phyloP scores from a whole-genome alignment of 37 sponge, comb jelly and placozoan species.

The Beroe ovata region DNA sequence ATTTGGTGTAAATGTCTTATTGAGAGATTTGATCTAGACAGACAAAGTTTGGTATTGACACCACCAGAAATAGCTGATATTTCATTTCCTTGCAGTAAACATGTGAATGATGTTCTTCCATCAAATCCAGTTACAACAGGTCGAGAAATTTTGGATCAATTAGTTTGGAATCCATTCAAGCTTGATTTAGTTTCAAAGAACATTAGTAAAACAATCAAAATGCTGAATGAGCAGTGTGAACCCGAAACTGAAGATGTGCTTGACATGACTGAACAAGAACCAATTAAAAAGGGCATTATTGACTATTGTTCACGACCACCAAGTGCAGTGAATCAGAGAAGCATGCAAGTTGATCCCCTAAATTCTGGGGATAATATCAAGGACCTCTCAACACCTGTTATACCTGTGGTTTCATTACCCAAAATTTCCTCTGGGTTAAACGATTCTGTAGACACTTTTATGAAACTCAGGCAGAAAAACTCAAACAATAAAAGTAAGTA shows the following conservation, averaged over 20 bases:
- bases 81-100: background rate
- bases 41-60: background rate
- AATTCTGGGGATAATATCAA: no score
- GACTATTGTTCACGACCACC: background rate
- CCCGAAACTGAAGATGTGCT: background rate
- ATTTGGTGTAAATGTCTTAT: background rate
- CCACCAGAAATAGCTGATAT: background rate
- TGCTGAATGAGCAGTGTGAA: background rate
- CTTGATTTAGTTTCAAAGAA: conserved; percentile 2
- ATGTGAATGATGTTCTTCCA: background rate
- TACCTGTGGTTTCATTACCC: background rate
- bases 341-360: no score
- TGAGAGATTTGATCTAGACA: background rate
- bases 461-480: background rate
- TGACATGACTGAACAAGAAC: background rate
- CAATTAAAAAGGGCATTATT: background rate
- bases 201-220: background rate
- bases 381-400: no score
- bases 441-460: background rate
- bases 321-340: no score
- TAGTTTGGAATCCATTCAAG: conserved; percentile 23
- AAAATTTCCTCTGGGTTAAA: background rate
- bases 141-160: background rate
- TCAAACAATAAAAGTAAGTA: background rate
- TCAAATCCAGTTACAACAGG: background rate